Evolutionary conservation across 2,113 vertebrate genomes (phyloP).

Genomic region (Catharus minimus): DNA sequence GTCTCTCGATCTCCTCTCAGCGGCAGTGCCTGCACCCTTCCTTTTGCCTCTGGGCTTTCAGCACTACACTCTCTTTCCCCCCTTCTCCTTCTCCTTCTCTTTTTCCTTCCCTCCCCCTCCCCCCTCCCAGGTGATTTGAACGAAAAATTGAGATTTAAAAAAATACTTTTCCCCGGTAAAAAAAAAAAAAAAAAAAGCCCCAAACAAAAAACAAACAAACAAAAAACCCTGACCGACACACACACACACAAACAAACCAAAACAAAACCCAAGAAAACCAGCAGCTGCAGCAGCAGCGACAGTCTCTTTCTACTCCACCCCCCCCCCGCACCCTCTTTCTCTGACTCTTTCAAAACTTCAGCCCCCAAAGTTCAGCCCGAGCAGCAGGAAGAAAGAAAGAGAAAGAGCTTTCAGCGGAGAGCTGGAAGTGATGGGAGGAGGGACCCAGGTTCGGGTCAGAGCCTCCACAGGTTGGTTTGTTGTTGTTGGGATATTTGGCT

Average conservation of each 20-base stretch:
- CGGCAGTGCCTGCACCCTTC: slow-evolving; percentile 74
- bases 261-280: background rate
- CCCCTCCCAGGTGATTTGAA: background rate
- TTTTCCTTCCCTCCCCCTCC: background rate
- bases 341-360: slow-evolving; percentile 26
- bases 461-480: slow-evolving; percentile 55
- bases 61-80: background rate
- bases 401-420: background rate
- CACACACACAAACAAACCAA: background rate
- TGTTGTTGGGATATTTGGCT: slow-evolving; percentile 3
- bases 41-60: slow-evolving; percentile 49
- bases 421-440: slow-evolving; percentile 36
- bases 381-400: background rate
- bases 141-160: background rate
- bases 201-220: too few species aligned
- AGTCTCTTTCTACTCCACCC: background rate
- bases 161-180: background rate
- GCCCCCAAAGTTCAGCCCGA: slow-evolving; percentile 1
- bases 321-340: background rate
- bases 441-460: slow-evolving; percentile 30
- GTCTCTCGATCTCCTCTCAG: slow-evolving; percentile 77
- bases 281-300: background rate
- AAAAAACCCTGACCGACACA: too few species aligned
- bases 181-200: too few species aligned
- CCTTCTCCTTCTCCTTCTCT: background rate